Evolutionary conservation across 2,888 invertebrate genomes (phyloP).

Genomic region (Ecdyonurus torrentis): DNA sequence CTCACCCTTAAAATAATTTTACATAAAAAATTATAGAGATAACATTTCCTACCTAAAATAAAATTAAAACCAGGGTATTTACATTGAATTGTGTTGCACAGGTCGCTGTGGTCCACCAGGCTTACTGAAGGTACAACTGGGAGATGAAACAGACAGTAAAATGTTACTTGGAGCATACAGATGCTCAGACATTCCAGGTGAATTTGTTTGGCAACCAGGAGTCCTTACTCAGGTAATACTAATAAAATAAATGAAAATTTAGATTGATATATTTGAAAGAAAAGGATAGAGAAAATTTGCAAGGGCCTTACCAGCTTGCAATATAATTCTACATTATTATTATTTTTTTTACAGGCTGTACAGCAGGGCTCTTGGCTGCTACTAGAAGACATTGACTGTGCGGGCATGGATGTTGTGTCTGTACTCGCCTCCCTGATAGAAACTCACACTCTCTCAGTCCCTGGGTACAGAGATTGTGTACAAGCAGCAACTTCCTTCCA

Average conservation of each 20-base stretch:
- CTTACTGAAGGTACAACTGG: constrained; percentile 77
- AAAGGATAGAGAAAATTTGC: no score
- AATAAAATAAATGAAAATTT: no score
- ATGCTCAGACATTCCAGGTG: constrained; percentile 93
- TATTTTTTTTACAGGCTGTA: constrained; percentile 43
- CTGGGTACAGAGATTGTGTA: constrained; percentile 73
- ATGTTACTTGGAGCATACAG: constrained; percentile 84
- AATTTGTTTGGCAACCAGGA: constrained; percentile 95
- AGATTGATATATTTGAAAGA: no score
- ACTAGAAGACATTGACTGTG: constrained; percentile 89
- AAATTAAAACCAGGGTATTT: neutral
- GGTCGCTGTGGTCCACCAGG: constrained; percentile 25
- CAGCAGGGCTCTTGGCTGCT: constrained; percentile 78
- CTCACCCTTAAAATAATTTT: neutral
- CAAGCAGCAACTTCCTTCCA: constrained; percentile 74
- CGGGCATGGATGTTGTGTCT: constrained; percentile 83
- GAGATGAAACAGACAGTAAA: constrained; percentile 93
- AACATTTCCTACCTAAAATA: neutral
- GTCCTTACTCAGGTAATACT: constrained; percentile 68
- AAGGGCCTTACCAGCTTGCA: no score
- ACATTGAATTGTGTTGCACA: neutral
- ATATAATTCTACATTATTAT: neutral
- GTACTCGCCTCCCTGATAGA: constrained; percentile 73
- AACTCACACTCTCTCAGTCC: constrained; percentile 62
- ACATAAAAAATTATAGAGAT: neutral